Conservation (phyloP, 2,113 vertebrate species). For the Polyodon spathula region DNA sequence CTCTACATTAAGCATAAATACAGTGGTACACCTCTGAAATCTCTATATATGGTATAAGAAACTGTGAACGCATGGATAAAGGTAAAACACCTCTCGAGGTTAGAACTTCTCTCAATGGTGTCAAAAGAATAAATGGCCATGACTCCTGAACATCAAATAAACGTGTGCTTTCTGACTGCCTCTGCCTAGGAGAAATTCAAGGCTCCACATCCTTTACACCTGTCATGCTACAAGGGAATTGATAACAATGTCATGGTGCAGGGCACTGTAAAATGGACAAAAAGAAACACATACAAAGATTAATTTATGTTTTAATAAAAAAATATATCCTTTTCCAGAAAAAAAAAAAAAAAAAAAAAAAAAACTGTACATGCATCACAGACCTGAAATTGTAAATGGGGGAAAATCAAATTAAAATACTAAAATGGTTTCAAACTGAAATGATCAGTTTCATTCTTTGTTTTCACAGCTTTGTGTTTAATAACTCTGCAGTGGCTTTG, state of each 20-base stretch:
- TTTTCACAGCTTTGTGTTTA: too few relatives aligned
- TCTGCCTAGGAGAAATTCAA: background rate
- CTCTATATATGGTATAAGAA: constrained; percentile 32
- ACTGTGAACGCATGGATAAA: constrained; percentile 34
- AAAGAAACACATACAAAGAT: background rate
- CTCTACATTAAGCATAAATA: constrained; percentile 32
- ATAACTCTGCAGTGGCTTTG: constrained; percentile 8
- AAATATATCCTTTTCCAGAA: too few relatives aligned
- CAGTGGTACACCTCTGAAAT: constrained; percentile 23
- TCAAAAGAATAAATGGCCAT: constrained; percentile 39
- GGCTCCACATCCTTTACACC: constrained; percentile 1
- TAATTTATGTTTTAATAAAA: too few relatives aligned
- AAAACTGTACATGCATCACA: too few relatives aligned
- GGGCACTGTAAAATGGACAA: constrained; percentile 3
- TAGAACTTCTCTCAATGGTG: constrained; percentile 37
- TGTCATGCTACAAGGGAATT: constrained; percentile 2
- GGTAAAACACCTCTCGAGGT: constrained; percentile 35
- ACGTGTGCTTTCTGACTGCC: constrained; percentile 11
- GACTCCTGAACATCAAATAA: constrained; percentile 35
- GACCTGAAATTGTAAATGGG: too few relatives aligned
- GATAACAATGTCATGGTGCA: constrained; percentile 1
- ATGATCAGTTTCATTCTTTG: too few relatives aligned
- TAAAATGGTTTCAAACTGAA: too few relatives aligned
- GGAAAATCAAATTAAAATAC: too few relatives aligned
- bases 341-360: background rate